Evolutionary conservation across 2,113 vertebrate species (phyloP).

Genomic region (Ursus arctos): DNA sequence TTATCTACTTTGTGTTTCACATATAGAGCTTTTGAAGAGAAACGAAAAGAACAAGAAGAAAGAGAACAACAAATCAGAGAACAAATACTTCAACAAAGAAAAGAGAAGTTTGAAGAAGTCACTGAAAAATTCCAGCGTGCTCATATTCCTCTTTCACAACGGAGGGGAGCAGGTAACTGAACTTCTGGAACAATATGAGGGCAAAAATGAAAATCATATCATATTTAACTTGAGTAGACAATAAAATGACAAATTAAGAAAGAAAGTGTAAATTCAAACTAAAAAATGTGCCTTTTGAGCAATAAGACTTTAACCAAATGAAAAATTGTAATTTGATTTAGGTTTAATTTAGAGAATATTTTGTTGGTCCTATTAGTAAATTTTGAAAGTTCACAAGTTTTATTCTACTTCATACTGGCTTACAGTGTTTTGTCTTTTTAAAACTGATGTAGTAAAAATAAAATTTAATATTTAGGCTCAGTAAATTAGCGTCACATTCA

Average conservation of each 20-base stretch:
- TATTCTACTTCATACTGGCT: conserved; percentile 14
- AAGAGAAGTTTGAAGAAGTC: conserved; percentile 91
- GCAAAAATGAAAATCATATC: conserved; percentile 41
- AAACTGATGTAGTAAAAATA: conserved; percentile 52
- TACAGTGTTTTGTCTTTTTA: conserved; percentile 36
- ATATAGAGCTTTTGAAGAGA: conserved; percentile 93
- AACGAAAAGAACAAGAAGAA: conserved; percentile 89
- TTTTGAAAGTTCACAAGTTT: conserved; percentile 37
- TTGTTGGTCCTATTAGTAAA: conserved; percentile 29
- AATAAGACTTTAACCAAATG: conserved; percentile 13
- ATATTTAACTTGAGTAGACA: not conserved
- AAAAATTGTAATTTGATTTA: conserved; percentile 34
- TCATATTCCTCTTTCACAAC: conserved; percentile 90
- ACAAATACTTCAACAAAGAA: conserved; percentile 92
- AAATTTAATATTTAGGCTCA: conserved; percentile 48
- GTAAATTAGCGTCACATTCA: conserved; percentile 11
- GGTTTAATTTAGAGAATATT: conserved; percentile 53
- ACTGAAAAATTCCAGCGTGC: conserved; percentile 94
- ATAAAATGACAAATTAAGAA: conserved; percentile 25
- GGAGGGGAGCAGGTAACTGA: conserved; percentile 88
- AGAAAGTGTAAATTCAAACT: conserved; percentile 45
- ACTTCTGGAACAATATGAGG: conserved; percentile 43
- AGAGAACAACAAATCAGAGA: conserved; percentile 92
- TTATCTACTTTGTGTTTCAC: conserved; percentile 64
- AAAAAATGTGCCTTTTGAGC: conserved; percentile 16